Evolutionary conservation across 2,113 vertebrate genomes (phyloP), one percentile per base, ranked within the genome.

Genomic region (Pollimyrus isidori): DNA sequence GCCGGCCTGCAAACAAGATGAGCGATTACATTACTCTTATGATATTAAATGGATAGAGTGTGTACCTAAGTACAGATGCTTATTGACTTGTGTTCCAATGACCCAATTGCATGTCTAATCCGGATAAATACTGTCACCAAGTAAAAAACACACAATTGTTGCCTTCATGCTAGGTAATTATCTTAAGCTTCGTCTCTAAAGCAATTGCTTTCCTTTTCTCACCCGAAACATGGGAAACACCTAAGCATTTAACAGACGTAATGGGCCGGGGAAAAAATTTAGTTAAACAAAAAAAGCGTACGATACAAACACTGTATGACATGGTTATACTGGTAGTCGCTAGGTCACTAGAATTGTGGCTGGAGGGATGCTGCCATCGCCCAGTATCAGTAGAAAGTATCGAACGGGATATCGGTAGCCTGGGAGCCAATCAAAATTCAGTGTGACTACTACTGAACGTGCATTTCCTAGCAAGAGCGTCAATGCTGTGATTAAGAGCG

Each of bases 1-100:
- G 89, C 98, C 98, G 94, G 98, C 98, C 98, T 99, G 91, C 53
- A 48, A 50, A 86, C 26, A 49, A 45, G 39, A 17, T 26, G 2
- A 46, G 19, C 9, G 23, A 15, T 13, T 56, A 53, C 48, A 86
- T 48, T 11, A n/a, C 21, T 45, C 45, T 21, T 13, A 23, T 7
- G 13, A 15, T 80, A 19, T 42, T 42, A 69, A 30, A 69, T 7
- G 21, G 5, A 58, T n/a, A 62, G 21, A 3, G 56, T n/a, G 56
- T n/a, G n/a, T 69, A n/a, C 7, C 7, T 0, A 69, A 69, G 9
- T 69, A 26, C 62, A 69, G 3, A 30, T 11, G 62, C 26, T 30
- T 11, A 11, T 13, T 4, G 26, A 30, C 62, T 26, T 65, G 13
- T 65, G 62, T 65, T 26, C 62, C 62, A 30, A 13, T 69, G 62